Conservation (phyloP, 2,113 vertebrate genomes). For the Coptodon rendalli region DNA sequence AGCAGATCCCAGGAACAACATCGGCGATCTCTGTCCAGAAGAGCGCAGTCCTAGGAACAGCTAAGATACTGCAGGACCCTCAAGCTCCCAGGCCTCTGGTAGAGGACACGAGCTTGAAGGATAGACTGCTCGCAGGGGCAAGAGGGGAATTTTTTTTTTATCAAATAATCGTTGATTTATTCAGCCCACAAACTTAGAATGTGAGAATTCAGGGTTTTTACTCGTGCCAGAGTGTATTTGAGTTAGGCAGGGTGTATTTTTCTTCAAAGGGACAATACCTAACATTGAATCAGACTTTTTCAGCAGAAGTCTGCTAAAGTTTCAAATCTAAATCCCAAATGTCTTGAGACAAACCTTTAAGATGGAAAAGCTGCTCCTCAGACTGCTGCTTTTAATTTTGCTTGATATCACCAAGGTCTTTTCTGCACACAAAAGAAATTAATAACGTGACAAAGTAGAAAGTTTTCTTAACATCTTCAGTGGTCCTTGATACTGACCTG, state of each 20-base stretch:
- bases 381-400: conserved; percentile 12
- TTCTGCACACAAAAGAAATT: conserved; percentile 3
- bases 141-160: rapidly evolving
- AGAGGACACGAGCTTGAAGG: background rate
- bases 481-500: background rate
- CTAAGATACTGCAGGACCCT: background rate
- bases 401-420: conserved; percentile 8
- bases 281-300: background rate
- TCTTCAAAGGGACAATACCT: background rate
- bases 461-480: background rate
- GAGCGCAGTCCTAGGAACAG: background rate
- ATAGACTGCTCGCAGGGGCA: rapidly evolving
- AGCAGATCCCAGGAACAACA: background rate
- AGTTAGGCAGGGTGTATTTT: background rate
- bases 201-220: background rate
- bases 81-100: background rate
- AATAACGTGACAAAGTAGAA: conserved; percentile 26
- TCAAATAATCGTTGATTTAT: background rate
- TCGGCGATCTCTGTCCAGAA: background rate
- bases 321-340: background rate
- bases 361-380: background rate
- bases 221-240: background rate
- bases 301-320: background rate
- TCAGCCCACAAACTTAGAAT: background rate
- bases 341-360: background rate